These are phyloP conservation scores for Xanthorhoe spadicearia DNA, from an alignment of 2,888 invertebrate genomes.

Conservation along the genomic window DNA sequence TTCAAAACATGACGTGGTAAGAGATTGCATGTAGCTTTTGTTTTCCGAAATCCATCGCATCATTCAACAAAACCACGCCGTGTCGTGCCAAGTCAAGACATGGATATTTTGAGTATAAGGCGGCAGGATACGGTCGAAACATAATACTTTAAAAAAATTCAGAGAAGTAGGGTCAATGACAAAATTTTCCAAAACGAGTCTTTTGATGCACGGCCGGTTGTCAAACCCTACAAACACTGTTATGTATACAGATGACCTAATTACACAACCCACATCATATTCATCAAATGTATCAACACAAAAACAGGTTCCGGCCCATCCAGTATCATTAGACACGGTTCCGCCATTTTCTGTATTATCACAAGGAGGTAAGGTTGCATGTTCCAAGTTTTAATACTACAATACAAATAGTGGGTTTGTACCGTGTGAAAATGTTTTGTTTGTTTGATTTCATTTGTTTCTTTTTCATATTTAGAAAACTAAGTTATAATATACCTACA, in stretches of 20 bases:
- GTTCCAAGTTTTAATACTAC: neutral
- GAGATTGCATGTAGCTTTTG: too few species aligned
- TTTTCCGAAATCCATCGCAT: too few species aligned
- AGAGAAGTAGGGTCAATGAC: too few species aligned
- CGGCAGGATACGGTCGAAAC: too few species aligned
- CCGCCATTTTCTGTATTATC: conserved; percentile 9
- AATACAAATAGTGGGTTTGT: neutral
- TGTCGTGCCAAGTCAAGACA: too few species aligned
- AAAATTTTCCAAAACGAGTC: neutral
- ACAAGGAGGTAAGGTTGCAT: conserved; percentile 7
- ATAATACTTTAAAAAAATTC: too few species aligned
- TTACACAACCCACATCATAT: conserved; percentile 23
- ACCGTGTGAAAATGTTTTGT: neutral
- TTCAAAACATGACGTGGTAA: too few species aligned
- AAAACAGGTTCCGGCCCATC: conserved; percentile 20
- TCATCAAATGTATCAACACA: conserved; percentile 5
- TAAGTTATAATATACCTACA: too few species aligned
- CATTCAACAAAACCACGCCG: too few species aligned
- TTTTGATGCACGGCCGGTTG: neutral
- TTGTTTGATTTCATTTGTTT: too few species aligned
- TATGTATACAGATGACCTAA: conserved; percentile 12
- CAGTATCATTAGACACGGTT: neutral
- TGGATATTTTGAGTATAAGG: too few species aligned
- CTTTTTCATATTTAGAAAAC: too few species aligned
- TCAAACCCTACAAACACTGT: neutral